phyloP scores from a whole-genome alignment of 2,888 invertebrate genomes.

The Epiblema foenella region DNA sequence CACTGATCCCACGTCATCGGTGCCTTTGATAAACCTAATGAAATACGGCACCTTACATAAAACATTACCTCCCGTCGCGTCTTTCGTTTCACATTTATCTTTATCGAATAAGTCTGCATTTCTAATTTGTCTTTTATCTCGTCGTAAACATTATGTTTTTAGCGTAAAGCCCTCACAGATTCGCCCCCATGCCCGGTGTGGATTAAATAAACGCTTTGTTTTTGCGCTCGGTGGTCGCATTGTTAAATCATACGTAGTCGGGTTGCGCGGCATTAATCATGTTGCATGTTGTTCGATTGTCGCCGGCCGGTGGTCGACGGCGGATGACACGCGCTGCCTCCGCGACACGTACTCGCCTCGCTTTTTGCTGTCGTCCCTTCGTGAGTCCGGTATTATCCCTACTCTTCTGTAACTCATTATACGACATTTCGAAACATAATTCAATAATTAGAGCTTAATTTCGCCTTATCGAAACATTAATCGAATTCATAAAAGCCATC shows the following conservation, averaged over 20 bases:
- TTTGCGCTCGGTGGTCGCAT: constrained; percentile 57
- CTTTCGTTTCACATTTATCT: constrained; percentile 75
- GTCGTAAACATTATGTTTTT: constrained; percentile 52
- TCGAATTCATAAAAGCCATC: constrained; percentile 44
- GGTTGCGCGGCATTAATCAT: constrained; percentile 70
- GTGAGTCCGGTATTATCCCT: constrained; percentile 58
- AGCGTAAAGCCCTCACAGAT: constrained; percentile 52
- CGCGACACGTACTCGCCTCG: constrained; percentile 25
- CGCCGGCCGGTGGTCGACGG: constrained; percentile 42
- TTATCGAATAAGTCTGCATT: constrained; percentile 67
- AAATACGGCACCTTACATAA: constrained; percentile 71
- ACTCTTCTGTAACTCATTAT: constrained; percentile 54
- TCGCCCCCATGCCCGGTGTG: constrained; percentile 53
- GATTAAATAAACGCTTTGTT: constrained; percentile 61
- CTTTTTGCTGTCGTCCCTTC: constrained; percentile 42
- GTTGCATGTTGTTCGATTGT: constrained; percentile 62
- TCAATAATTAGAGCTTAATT: constrained; percentile 62
- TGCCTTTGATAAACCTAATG: constrained; percentile 64
- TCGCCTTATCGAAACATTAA: constrained; percentile 49
- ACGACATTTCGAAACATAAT: constrained; percentile 50
- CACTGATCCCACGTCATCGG: constrained; percentile 49
- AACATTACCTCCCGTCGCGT: constrained; percentile 76
- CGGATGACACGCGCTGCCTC: constrained; percentile 32
- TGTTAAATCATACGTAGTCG: constrained; percentile 66
- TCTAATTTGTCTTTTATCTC: constrained; percentile 63